Conservation (phyloP, 2,113 vertebrate genomes). For the Symphodus melops region DNA sequence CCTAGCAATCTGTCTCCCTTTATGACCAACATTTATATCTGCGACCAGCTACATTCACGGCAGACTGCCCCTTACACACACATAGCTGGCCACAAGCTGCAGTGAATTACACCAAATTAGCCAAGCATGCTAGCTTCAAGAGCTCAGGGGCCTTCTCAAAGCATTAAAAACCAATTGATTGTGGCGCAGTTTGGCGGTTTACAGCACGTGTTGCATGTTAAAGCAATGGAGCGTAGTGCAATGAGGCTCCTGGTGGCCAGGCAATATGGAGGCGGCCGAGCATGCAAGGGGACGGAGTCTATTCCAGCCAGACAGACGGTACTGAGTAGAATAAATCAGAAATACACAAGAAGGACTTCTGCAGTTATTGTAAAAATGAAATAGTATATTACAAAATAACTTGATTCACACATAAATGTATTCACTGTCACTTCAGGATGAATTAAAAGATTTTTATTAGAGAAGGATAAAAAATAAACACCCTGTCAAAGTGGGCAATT, state of each 20-base stretch:
- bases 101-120: conserved; percentile 74
- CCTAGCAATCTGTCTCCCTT: conserved; percentile 73
- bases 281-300: conserved; percentile 44
- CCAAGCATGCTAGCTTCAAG: conserved; percentile 60
- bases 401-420: no score
- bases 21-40: conserved; percentile 53
- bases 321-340: background rate
- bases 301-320: conserved; percentile 16
- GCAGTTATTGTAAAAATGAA: no score
- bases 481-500: no score
- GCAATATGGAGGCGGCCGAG: conserved; percentile 71
- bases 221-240: conserved; percentile 62
- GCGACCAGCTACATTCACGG: conserved; percentile 50
- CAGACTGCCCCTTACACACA: conserved; percentile 49
- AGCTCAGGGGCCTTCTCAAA: conserved; percentile 63
- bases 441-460: no score
- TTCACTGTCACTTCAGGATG: no score
- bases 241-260: conserved; percentile 40
- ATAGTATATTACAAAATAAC: no score
- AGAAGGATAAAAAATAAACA: no score
- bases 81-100: conserved; percentile 57
- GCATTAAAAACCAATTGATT: conserved; percentile 80
- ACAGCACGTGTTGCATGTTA: conserved; percentile 50
- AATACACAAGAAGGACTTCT: no score
- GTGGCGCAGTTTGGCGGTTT: conserved; percentile 64